A percentile compares a stretch with the other conserved stretches of the same genome.
Evolutionary conservation across 2,888 invertebrate species (phyloP).

Genomic region (Perdita meconis): DNA sequence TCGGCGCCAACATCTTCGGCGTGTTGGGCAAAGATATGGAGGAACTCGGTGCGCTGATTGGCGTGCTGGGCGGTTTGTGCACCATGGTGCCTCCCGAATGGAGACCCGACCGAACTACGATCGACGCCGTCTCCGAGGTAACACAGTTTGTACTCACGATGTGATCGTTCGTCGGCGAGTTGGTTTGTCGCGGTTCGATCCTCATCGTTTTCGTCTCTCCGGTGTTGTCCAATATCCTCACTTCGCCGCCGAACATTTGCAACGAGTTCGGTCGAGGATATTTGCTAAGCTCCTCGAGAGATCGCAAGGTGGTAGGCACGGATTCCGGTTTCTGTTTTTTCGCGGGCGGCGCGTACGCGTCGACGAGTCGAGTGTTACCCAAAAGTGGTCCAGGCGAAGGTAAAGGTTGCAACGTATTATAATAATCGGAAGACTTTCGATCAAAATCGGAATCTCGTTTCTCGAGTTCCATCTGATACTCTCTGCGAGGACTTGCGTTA

Average conservation of each 20-base stretch:
- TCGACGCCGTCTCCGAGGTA: conserved; percentile 87
- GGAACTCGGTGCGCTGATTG: conserved; percentile 72
- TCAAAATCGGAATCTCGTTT: conserved; percentile 75
- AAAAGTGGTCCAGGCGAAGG: conserved; percentile 93
- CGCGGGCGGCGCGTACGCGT: conserved; percentile 86
- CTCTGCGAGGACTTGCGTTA: conserved; percentile 78
- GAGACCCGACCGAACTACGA: conserved; percentile 92
- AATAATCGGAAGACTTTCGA: conserved; percentile 75
- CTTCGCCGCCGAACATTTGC: conserved; percentile 92
- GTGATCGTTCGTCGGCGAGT: conserved; percentile 85
- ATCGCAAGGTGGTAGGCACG: conserved; percentile 85
- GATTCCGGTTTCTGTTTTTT: conserved; percentile 86
- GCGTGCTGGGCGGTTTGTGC: conserved; percentile 85
- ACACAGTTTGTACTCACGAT: conserved; percentile 69
- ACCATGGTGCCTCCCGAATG: conserved; percentile 94
- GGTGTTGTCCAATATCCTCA: conserved; percentile 89
- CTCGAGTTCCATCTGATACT: conserved; percentile 76
- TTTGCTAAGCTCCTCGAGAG: conserved; percentile 87
- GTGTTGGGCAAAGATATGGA: conserved; percentile 84
- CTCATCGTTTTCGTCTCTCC: conserved; percentile 89
- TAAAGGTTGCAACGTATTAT: conserved; percentile 85
- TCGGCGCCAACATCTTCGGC: conserved; percentile 86
- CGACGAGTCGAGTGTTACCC: conserved; percentile 92
- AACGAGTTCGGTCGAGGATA: conserved; percentile 86
- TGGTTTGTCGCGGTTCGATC: conserved; percentile 86